A percentile compares a stretch with the other conserved stretches of the same genome.
Evolutionary conservation across 2,797 vertebrate species (phyloP).

Genomic region (Amphiprion clarkii): DNA sequence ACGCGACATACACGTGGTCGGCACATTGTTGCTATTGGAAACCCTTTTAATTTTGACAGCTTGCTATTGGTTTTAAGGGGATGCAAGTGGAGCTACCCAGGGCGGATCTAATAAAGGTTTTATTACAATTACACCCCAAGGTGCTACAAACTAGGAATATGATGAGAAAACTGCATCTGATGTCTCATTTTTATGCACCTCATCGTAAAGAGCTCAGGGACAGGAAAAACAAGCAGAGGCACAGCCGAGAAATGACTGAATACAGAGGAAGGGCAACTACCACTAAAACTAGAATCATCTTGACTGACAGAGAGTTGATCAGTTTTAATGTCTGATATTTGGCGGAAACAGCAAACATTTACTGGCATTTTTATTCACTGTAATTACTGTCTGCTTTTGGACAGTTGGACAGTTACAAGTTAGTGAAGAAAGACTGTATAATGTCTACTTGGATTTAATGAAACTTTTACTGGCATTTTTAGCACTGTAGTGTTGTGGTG

Average conservation of each 20-base stretch:
- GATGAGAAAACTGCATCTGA: constrained; percentile 49
- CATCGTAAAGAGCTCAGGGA: constrained; percentile 18
- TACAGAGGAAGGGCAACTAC: background rate
- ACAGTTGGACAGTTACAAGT: too few relatives aligned
- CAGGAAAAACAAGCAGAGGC: constrained; percentile 20
- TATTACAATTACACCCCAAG: constrained; percentile 68
- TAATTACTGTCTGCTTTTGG: background rate
- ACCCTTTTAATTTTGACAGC: constrained; percentile 63
- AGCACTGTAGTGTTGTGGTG: background rate
- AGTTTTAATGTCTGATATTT: background rate
- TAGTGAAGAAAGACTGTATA: background rate
- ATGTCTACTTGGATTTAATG: background rate
- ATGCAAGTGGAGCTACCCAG: constrained; percentile 53
- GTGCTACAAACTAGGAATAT: constrained; percentile 45
- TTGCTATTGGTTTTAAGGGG: constrained; percentile 57
- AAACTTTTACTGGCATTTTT: background rate
- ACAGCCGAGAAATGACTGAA: constrained; percentile 15
- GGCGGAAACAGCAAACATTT: background rate
- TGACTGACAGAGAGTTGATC: too few relatives aligned
- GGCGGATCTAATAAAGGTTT: constrained; percentile 69
- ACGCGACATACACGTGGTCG: constrained; percentile 26
- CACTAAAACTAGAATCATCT: too few relatives aligned
- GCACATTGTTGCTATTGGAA: constrained; percentile 72
- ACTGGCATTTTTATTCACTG: background rate
- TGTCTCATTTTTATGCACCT: constrained; percentile 47